phyloP scores from a whole-genome alignment of 2,797 vertebrate genomes.

The Hypotaenidia okinawae region DNA sequence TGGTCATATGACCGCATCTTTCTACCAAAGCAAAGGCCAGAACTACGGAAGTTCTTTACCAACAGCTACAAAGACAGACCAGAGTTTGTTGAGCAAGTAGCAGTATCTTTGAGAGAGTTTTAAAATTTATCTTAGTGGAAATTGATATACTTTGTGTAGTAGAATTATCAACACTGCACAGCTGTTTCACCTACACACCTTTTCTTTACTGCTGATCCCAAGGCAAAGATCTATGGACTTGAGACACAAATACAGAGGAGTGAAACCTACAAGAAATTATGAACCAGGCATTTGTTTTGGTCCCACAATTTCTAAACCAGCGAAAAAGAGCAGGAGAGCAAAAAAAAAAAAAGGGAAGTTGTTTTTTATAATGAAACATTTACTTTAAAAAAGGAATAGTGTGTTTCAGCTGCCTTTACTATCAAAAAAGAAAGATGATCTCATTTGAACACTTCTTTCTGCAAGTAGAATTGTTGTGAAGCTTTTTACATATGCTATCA shows the following conservation, averaged over 20 bases:
- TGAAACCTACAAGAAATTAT: neutral
- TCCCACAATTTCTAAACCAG: neutral
- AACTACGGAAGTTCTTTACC: neutral
- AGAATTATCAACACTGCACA: neutral
- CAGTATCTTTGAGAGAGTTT: neutral
- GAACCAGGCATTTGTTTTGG: neutral
- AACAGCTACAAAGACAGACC: neutral
- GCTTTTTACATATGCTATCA: neutral
- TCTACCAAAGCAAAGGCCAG: neutral
- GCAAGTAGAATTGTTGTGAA: neutral
- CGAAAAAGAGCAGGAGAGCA: neutral
- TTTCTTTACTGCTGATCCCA: neutral
- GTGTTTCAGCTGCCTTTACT: neutral
- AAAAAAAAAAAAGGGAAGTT: neutral
- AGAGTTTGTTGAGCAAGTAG: neutral
- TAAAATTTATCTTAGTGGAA: neutral
- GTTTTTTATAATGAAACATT: neutral
- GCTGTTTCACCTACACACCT: neutral
- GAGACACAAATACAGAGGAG: rapidly evolving
- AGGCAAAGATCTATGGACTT: neutral
- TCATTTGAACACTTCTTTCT: neutral
- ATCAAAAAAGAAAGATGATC: neutral
- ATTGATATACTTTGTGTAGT: rapidly evolving
- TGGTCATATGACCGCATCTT: neutral
- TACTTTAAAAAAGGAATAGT: neutral